phyloP scores from a whole-genome alignment of 1,140 invertebrate species.

The Aphis gossypii region DNA sequence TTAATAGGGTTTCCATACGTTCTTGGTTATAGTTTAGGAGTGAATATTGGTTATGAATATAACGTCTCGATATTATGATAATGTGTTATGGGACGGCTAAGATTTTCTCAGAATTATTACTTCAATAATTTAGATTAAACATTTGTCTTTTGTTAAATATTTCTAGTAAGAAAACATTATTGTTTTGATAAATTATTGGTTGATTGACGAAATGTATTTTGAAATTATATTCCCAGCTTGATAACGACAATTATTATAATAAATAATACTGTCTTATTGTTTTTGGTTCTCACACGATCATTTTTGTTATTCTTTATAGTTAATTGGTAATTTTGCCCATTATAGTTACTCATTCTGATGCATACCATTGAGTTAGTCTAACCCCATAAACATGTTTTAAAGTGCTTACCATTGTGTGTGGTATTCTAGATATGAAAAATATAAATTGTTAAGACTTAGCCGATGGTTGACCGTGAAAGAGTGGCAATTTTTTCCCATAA shows the following conservation, averaged over 20 bases:
- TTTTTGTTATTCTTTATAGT: neutral
- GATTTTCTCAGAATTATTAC: neutral
- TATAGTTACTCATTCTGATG: neutral
- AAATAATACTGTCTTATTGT: neutral
- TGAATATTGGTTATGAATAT: no score
- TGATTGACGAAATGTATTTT: neutral
- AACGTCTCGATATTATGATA: no score
- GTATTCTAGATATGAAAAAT: neutral
- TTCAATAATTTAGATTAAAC: neutral
- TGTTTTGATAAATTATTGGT: neutral
- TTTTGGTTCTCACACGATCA: neutral
- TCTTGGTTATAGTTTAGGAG: no score
- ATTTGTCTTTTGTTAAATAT: no score
- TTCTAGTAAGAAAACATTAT: neutral
- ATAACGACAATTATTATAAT: neutral
- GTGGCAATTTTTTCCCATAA: neutral
- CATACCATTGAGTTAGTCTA: no score
- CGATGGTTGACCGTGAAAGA: neutral
- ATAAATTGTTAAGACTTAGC: neutral
- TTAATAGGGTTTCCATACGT: no score
- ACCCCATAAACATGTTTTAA: no score
- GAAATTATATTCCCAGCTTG: neutral
- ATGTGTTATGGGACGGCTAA: neutral
- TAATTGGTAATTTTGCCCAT: neutral
- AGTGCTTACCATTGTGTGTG: no score